Percentiles rank a stretch among this genome's conserved stretches.
Evolutionary conservation across 2,888 invertebrate species (phyloP).

Genomic region (Trissolcus japonicus): DNA sequence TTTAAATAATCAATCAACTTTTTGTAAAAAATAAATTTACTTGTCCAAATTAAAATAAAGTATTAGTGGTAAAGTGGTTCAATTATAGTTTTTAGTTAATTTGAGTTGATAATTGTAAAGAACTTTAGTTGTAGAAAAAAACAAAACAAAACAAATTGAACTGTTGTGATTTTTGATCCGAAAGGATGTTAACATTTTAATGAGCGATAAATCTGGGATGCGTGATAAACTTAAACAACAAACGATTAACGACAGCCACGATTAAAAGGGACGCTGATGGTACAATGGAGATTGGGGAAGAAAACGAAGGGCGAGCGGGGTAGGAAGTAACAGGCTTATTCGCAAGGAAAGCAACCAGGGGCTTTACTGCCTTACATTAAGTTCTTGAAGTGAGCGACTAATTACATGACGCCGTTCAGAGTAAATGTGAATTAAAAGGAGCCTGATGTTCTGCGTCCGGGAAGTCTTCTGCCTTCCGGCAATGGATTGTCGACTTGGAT

Average conservation of each 20-base stretch:
- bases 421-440: constrained; percentile 74
- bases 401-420: constrained; percentile 74
- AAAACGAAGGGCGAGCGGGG: constrained; percentile 48
- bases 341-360: constrained; percentile 57
- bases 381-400: constrained; percentile 69
- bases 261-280: constrained; percentile 61
- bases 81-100: no score
- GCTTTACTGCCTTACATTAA: constrained; percentile 68
- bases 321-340: constrained; percentile 53
- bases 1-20: no score
- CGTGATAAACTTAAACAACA: constrained; percentile 70
- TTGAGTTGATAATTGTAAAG: not conserved
- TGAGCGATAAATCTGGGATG: constrained; percentile 59
- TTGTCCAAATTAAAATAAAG: no score
- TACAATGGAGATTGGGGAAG: constrained; percentile 64
- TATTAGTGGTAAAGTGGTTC: no score
- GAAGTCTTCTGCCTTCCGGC: constrained; percentile 64
- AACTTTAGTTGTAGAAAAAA: constrained; percentile 8
- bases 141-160: constrained; percentile 40
- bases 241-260: constrained; percentile 70
- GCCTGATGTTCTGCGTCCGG: constrained; percentile 63
- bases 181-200: constrained; percentile 38
- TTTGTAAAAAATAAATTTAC: no score
- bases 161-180: constrained; percentile 36
- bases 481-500: constrained; percentile 54